These are phyloP conservation scores for Oryzias woworae DNA, from an alignment of 2,113 vertebrate genomes.

Conservation along the genomic window DNA sequence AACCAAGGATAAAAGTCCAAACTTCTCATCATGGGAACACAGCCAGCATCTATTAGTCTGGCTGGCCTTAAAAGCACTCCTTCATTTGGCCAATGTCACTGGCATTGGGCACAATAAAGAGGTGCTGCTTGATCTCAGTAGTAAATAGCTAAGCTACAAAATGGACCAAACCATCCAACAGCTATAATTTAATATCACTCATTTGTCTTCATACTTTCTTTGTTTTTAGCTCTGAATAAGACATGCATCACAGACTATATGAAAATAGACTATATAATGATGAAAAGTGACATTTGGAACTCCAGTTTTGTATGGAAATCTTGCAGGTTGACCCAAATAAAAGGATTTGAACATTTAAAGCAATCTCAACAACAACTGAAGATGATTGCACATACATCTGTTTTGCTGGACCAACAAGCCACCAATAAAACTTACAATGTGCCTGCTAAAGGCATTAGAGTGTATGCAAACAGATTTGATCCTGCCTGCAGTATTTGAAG, in stretches of 20 bases:
- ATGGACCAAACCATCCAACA: conserved; percentile 19
- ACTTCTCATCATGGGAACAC: conserved; percentile 34
- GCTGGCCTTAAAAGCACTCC: conserved; percentile 38
- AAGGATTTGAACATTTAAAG: too few relatives aligned
- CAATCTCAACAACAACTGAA: too few relatives aligned
- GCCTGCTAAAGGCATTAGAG: not conserved
- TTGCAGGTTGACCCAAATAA: too few relatives aligned
- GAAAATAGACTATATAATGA: too few relatives aligned
- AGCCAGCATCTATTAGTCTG: conserved; percentile 54
- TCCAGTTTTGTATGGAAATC: too few relatives aligned
- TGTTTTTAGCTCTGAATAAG: too few relatives aligned
- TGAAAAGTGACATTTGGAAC: too few relatives aligned
- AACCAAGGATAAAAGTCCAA: conserved; percentile 50
- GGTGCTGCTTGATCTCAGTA: conserved; percentile 33
- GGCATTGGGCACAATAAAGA: conserved; percentile 23
- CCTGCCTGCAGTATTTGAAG: not conserved
- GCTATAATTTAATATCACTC: not conserved
- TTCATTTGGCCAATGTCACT: conserved; percentile 28
- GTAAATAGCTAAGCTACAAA: conserved; percentile 17
- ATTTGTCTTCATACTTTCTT: not conserved
- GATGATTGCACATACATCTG: too few relatives aligned
- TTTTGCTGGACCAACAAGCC: too few relatives aligned
- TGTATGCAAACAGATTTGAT: conserved; percentile 15
- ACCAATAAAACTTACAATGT: too few relatives aligned
- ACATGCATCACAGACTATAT: too few relatives aligned